These are phyloP conservation scores for Choristoneura rosaceana DNA, from an alignment of 2,888 invertebrate genomes.

Conservation along the genomic window DNA sequence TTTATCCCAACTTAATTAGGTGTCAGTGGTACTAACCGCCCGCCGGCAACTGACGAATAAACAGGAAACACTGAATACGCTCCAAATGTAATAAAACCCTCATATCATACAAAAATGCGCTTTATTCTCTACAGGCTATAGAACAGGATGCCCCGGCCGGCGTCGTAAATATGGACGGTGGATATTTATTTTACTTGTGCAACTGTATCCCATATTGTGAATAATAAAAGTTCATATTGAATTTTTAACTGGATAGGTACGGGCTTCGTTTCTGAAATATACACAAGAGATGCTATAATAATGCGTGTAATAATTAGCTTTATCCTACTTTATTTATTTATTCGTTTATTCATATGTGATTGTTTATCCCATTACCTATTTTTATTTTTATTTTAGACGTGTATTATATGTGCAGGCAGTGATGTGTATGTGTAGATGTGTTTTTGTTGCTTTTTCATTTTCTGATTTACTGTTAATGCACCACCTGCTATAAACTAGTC, in stretches of 20 bases:
- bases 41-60: constrained; percentile 9
- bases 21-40: constrained; percentile 41
- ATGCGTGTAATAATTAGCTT: too few species aligned
- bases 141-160: background rate
- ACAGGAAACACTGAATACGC: constrained; percentile 40
- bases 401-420: too few species aligned
- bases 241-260: constrained; percentile 5
- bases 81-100: constrained; percentile 34
- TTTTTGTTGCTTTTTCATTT: too few species aligned
- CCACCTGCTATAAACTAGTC: too few species aligned
- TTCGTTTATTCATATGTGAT: too few species aligned
- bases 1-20: constrained; percentile 36
- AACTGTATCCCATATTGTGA: constrained; percentile 36
- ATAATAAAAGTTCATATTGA: constrained; percentile 34
- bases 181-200: constrained; percentile 40
- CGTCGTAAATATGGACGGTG: constrained; percentile 19
- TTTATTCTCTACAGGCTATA: background rate
- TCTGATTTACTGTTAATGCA: too few species aligned
- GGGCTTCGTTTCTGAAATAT: background rate
- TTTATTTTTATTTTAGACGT: too few species aligned
- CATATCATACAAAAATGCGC: background rate
- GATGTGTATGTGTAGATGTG: too few species aligned
- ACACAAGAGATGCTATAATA: background rate
- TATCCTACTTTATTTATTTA: too few species aligned
- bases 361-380: too few species aligned